These are phyloP conservation scores for Salminus brasiliensis DNA, from an alignment of 2,113 vertebrate species.

Conservation along the genomic window DNA sequence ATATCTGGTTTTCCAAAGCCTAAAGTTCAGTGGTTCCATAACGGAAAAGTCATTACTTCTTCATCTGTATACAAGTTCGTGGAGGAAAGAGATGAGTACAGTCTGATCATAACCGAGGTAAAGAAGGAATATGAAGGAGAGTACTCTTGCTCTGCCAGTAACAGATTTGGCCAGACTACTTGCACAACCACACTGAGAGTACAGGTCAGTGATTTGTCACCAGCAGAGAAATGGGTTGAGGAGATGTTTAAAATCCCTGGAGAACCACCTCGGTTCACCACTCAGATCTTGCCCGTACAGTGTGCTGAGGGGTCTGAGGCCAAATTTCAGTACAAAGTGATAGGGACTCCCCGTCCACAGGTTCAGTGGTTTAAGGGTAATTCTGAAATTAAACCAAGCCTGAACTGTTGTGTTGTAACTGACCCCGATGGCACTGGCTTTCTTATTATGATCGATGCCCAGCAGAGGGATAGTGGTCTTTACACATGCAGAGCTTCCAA, in stretches of 20 bases:
- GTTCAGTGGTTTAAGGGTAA: slow-evolving; percentile 84
- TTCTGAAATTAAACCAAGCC: slow-evolving; percentile 72
- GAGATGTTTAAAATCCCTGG: slow-evolving; percentile 75
- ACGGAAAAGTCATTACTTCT: slow-evolving; percentile 72
- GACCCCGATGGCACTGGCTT: slow-evolving; percentile 82
- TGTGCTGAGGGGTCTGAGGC: slow-evolving; percentile 77
- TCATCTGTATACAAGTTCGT: slow-evolving; percentile 79
- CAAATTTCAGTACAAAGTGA: slow-evolving; percentile 76
- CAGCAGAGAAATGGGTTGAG: slow-evolving; percentile 75
- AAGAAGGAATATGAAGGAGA: slow-evolving; percentile 83
- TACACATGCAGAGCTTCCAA: slow-evolving; percentile 83
- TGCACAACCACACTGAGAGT: slow-evolving; percentile 84
- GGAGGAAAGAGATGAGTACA: slow-evolving; percentile 82
- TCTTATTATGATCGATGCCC: slow-evolving; percentile 73
- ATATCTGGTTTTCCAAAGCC: slow-evolving; percentile 83
- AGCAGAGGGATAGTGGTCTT: slow-evolving; percentile 79
- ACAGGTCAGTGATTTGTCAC: slow-evolving; percentile 65
- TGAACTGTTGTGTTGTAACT: slow-evolving; percentile 68
- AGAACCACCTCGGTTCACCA: slow-evolving; percentile 77
- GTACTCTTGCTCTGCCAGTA: slow-evolving; percentile 84
- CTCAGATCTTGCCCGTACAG: slow-evolving; percentile 73
- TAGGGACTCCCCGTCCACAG: slow-evolving; percentile 76
- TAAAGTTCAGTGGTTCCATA: slow-evolving; percentile 87
- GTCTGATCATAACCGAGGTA: slow-evolving; percentile 80
- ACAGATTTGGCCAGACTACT: slow-evolving; percentile 75